Evolutionary conservation across 2,113 vertebrate genomes (phyloP).

Genomic region (Chunga burmeisteri): DNA sequence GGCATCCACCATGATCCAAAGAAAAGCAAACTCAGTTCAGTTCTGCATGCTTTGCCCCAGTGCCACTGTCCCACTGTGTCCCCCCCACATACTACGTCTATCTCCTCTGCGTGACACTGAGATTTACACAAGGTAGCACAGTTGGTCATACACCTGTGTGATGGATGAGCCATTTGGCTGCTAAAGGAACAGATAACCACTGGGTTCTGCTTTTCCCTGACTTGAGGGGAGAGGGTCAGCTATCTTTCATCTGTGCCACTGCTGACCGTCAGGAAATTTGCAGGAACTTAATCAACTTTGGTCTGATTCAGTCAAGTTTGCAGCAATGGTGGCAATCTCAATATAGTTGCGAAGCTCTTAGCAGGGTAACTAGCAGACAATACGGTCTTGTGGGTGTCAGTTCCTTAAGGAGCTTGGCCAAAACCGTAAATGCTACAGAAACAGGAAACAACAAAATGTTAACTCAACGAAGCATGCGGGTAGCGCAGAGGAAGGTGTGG

Average conservation of each 20-base stretch:
- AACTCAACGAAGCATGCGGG: neutral
- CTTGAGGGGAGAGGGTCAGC: neutral
- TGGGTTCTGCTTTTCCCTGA: neutral
- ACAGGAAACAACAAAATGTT: neutral
- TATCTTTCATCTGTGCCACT: neutral
- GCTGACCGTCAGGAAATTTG: neutral
- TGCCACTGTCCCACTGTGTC: neutral
- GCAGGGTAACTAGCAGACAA: neutral
- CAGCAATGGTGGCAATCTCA: neutral
- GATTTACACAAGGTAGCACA: neutral
- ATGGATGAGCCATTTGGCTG: neutral
- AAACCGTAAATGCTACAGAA: neutral
- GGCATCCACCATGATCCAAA: neutral
- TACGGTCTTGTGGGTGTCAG: neutral
- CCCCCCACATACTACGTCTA: accelerated
- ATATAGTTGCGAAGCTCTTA: neutral
- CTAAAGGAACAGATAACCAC: neutral
- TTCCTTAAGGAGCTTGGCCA: neutral
- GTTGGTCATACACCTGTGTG: neutral
- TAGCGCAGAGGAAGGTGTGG: neutral
- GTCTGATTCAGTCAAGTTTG: neutral
- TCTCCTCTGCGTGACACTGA: neutral
- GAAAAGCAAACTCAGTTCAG: neutral
- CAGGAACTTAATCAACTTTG: neutral
- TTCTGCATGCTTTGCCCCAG: neutral